phyloP scores from a whole-genome alignment of 37 sponge, comb jelly and placozoan genomes.

The Oscarella lobularis region DNA sequence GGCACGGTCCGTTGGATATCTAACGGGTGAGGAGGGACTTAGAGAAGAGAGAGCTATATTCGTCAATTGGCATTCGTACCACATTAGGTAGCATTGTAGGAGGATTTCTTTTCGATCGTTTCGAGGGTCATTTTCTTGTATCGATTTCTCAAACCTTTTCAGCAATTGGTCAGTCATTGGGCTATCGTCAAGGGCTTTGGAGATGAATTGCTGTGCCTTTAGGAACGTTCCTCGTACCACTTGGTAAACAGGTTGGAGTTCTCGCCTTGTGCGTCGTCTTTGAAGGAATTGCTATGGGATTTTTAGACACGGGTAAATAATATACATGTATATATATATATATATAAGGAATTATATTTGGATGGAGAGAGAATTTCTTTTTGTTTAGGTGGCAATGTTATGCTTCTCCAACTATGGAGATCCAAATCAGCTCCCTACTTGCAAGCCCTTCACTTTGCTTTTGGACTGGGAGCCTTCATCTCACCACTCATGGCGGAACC shows the following conservation, averaged over 20 bases:
- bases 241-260: slow-evolving; percentile 14
- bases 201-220: too few species aligned
- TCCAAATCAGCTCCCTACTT: slow-evolving; percentile 35
- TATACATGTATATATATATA: too few species aligned
- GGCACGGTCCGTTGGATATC: slow-evolving; percentile 19
- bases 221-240: slow-evolving; percentile 28
- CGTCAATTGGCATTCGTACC: too few species aligned
- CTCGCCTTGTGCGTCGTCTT: slow-evolving; percentile 26
- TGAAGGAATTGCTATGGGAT: slow-evolving; percentile 23
- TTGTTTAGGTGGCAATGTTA: slow-evolving; percentile 25
- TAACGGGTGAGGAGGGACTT: too few species aligned
- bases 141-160: neutral
- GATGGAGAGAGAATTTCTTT: too few species aligned
- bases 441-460: slow-evolving; percentile 39
- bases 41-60: too few species aligned
- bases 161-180: neutral
- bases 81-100: slow-evolving; percentile 29
- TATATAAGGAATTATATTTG: too few species aligned
- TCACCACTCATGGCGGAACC: slow-evolving; percentile 42
- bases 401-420: slow-evolving; percentile 38
- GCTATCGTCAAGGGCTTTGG: too few species aligned
- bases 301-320: slow-evolving; percentile 41
- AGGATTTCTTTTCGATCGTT: slow-evolving; percentile 33
- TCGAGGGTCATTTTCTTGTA: neutral
- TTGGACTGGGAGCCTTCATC: slow-evolving; percentile 39